phyloP scores from a whole-genome alignment of 2,888 invertebrate genomes.

The Lingula anatina region DNA sequence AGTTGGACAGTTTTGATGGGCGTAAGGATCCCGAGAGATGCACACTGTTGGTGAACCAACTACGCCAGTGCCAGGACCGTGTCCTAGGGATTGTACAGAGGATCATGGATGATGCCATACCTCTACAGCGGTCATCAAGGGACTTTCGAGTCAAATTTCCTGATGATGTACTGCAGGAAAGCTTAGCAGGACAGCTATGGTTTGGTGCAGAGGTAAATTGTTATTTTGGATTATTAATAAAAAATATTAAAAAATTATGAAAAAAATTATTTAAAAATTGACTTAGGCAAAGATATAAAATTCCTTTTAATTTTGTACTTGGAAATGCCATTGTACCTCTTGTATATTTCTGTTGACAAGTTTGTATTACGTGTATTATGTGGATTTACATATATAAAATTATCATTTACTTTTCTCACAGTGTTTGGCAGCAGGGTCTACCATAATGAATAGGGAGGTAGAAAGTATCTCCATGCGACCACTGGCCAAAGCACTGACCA shows the following conservation, averaged over 20 bases:
- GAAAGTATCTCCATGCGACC: conserved; percentile 97
- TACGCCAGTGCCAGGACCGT: conserved; percentile 58
- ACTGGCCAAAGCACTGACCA: conserved; percentile 91
- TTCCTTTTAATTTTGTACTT: too few relatives aligned
- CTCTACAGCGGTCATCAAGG: conserved; percentile 78
- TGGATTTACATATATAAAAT: too few relatives aligned
- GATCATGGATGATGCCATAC: conserved; percentile 89
- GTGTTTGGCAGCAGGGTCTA: conserved; percentile 96
- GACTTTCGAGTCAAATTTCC: conserved; percentile 98
- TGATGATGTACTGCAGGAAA: conserved; percentile 96
- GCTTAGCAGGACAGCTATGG: conserved; percentile 97
- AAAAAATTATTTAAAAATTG: too few relatives aligned
- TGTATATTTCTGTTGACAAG: too few relatives aligned
- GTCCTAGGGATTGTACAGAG: conserved; percentile 88
- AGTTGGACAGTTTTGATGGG: conserved; percentile 98
- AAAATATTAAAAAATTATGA: too few relatives aligned
- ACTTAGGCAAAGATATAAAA: too few relatives aligned
- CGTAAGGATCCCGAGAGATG: conserved; percentile 96
- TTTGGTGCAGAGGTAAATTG: conserved; percentile 88
- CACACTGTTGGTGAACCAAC: conserved; percentile 87
- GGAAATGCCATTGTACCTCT: too few relatives aligned
- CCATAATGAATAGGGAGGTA: conserved; percentile 93
- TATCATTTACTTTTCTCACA: too few relatives aligned
- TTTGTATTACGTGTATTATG: too few relatives aligned
- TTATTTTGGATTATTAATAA: too few relatives aligned